A percentile compares a stretch with the other conserved stretches of the same genome.
These are phyloP conservation scores for Andrena bicolor DNA, from an alignment of 2,888 invertebrate species.

Conservation along the genomic window DNA sequence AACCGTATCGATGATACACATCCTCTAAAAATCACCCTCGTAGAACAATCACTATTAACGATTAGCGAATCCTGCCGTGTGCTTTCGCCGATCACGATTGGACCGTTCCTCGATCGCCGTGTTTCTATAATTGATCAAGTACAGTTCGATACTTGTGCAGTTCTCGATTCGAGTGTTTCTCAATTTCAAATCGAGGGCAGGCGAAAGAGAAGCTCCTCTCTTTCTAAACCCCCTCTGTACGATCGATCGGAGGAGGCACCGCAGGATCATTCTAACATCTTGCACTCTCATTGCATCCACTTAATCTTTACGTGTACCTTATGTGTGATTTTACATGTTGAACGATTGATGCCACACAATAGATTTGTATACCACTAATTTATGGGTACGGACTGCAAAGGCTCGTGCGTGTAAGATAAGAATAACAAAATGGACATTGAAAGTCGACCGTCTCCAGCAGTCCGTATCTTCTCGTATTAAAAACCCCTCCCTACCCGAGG, in stretches of 20 bases:
- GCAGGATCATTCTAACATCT: slow-evolving; percentile 54
- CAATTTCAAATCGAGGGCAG: not conserved
- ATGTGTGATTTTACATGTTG: slow-evolving; percentile 60
- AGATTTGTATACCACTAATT: slow-evolving; percentile 64
- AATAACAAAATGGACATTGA: slow-evolving; percentile 13
- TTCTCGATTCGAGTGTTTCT: not conserved
- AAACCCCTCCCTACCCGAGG: slow-evolving; percentile 3
- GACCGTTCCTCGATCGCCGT: not conserved
- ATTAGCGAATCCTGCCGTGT: slow-evolving; percentile 61
- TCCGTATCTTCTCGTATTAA: slow-evolving; percentile 53
- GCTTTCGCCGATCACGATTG: slow-evolving; percentile 36
- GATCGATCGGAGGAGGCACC: slow-evolving; percentile 39
- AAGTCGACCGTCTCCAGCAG: slow-evolving; percentile 39
- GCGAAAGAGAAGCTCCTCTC: not conserved
- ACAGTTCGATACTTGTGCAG: slow-evolving; percentile 2
- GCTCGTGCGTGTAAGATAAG: slow-evolving; percentile 48
- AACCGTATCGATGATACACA: slow-evolving; percentile 50
- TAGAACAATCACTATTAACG: slow-evolving; percentile 48
- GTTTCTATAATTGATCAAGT: not conserved
- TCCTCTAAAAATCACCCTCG: slow-evolving; percentile 43
- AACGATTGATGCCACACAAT: slow-evolving; percentile 54
- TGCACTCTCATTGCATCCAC: slow-evolving; percentile 60
- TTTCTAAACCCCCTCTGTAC: not conserved
- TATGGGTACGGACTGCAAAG: slow-evolving; percentile 59
- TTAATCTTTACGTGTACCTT: slow-evolving; percentile 56